Evolutionary conservation across 1,140 invertebrate species (phyloP), one percentile per base, ranked within the genome.

Genomic region (Caligus rogercresseyi): DNA sequence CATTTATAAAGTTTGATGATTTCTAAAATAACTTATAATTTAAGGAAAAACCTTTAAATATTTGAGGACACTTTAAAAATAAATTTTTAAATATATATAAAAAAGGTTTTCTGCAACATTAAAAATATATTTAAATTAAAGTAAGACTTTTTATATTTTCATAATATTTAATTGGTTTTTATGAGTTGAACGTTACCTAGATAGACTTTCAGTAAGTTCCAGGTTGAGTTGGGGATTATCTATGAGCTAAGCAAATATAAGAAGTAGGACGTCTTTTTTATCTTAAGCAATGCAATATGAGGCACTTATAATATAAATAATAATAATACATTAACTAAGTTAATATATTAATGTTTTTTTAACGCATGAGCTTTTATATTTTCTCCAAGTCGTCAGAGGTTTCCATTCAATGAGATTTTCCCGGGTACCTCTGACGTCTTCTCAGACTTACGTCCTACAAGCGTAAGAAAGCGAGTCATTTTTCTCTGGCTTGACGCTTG

Each of bases 321-420:
- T 11, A 11, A 43, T 43, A 43, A 43, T 43, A n/a, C 31, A 43
- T 11, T 43, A n/a, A 43, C 31, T 43, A 11, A 11, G 7, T n/a
- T 11, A n/a, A 43, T 11, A 43, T 43, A 43, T 11, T 43, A n/a
- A 43, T 43, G 7, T 54, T 16, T 54, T 16, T 16, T 23, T 11
- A 23, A 54, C 4, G 16, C 13, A 54, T 23, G 4, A 23, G 13
- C 13, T 4, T 14, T 60, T 60, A 60, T 13, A 60, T 24, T 18
- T 21, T 15, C n/a, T 60, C 26, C 25, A 60, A n/a, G 21, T 60
- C 57, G 3, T 60, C 26, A 25, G 18, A 60, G 1, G 23, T 60
- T 25, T 60, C 57, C 13, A 60, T 15, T 26, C 23, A 43, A 60
- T 18, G 18, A 18, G 21, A 60, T 13, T 4, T 60, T 21, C 16